Evolutionary conservation across 2,797 vertebrate species (phyloP).

Genomic region (Odontamblyopus rebecca): DNA sequence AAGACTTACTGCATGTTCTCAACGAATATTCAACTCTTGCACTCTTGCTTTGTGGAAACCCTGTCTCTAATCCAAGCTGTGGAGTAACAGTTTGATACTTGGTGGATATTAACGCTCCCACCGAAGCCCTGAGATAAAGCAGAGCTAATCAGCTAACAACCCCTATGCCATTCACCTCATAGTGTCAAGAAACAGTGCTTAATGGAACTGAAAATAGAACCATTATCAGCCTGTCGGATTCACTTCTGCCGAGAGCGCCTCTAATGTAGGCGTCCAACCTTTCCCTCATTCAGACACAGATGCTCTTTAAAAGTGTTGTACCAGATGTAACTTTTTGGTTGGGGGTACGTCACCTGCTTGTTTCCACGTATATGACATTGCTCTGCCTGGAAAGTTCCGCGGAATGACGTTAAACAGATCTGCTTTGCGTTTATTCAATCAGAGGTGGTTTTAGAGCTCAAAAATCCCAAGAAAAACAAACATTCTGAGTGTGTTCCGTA

Average conservation of each 20-base stretch:
- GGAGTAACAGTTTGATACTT: neutral
- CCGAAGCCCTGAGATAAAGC: neutral
- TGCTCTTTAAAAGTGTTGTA: neutral
- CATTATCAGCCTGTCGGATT: slow-evolving; percentile 1
- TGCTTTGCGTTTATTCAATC: too few species aligned
- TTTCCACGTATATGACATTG: too few species aligned
- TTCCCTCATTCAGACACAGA: neutral
- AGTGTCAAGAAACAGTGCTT: neutral
- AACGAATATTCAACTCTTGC: neutral
- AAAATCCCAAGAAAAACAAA: too few species aligned
- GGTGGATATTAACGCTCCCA: neutral
- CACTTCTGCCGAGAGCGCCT: neutral
- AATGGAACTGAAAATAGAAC: slow-evolving; percentile 5
- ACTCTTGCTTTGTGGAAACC: neutral
- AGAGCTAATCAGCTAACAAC: neutral
- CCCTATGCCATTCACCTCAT: neutral
- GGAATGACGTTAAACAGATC: too few species aligned
- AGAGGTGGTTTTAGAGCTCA: too few species aligned
- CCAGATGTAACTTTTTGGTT: neutral
- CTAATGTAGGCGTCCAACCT: neutral
- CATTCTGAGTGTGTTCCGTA: too few species aligned
- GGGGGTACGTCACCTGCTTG: too few species aligned
- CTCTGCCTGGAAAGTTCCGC: too few species aligned
- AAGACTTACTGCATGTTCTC: neutral
- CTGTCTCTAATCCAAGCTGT: neutral